These are phyloP conservation scores for Anoplolepis gracilipes DNA, from an alignment of 1,140 invertebrate genomes.

Conservation along the genomic window DNA sequence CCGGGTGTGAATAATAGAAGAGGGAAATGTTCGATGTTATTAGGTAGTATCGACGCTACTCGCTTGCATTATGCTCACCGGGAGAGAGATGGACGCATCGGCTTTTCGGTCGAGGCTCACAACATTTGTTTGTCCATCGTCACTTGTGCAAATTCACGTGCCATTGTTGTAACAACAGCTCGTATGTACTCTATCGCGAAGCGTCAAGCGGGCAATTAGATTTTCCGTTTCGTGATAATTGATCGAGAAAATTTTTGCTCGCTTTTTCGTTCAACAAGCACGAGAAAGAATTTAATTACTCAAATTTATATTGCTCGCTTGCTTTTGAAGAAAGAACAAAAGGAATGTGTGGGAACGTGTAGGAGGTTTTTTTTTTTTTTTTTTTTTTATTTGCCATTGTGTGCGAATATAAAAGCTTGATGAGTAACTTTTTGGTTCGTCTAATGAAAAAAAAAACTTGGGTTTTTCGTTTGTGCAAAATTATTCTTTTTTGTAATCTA, in stretches of 20 bases:
- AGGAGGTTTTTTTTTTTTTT: background rate
- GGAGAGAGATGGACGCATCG: constrained; percentile 13
- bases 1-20: constrained; percentile 55
- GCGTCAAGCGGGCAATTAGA: background rate
- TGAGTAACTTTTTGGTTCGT: background rate
- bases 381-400: background rate
- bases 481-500: background rate
- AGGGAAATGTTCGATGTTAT: constrained; percentile 34
- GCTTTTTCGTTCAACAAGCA: background rate
- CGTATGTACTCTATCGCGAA: background rate
- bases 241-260: background rate
- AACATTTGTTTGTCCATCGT: constrained; percentile 31
- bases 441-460: background rate
- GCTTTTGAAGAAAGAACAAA: constrained; percentile 3
- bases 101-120: constrained; percentile 6
- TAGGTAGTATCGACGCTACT: constrained; percentile 46
- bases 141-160: constrained; percentile 42
- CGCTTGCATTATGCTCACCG: constrained; percentile 1
- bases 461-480: background rate
- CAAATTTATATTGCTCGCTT: constrained; percentile 19
- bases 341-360: background rate
- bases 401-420: background rate
- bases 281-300: background rate
- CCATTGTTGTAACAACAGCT: constrained; percentile 37
- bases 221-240: constrained; percentile 7